Percentiles rank a stretch among this genome's conserved stretches.
phyloP scores from a whole-genome alignment of 2,113 vertebrate species.

The Okapia johnstoni region DNA sequence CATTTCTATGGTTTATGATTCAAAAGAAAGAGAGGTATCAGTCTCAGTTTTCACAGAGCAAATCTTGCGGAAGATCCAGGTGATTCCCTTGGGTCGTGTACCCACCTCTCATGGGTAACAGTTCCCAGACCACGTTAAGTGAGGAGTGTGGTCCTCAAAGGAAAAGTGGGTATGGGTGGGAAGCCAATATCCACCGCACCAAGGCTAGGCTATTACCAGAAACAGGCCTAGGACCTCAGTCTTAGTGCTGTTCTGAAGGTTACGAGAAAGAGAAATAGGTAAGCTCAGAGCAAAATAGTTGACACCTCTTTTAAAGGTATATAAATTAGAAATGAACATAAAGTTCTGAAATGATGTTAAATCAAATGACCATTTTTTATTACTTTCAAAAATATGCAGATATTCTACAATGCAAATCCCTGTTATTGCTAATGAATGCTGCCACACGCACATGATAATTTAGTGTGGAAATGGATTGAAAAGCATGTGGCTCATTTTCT shows the following conservation, averaged over 20 bases:
- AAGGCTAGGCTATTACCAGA: background rate
- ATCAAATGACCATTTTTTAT: background rate
- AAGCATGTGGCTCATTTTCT: background rate
- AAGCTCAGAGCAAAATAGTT: background rate
- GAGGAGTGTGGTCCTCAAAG: background rate
- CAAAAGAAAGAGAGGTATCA: background rate
- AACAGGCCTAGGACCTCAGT: background rate
- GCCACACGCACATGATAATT: background rate
- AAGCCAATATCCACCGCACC: background rate
- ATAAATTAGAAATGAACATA: background rate
- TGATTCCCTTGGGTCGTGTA: background rate
- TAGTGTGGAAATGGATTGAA: background rate
- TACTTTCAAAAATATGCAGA: background rate
- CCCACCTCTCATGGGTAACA: background rate
- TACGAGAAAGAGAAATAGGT: background rate
- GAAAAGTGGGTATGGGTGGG: background rate
- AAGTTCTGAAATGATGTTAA: slow-evolving; percentile 12
- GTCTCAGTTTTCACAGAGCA: background rate
- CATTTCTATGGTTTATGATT: background rate
- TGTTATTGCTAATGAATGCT: slow-evolving; percentile 26
- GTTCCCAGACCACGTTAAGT: background rate
- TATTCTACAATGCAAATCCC: slow-evolving; percentile 12
- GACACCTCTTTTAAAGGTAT: background rate
- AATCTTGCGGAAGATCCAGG: background rate
- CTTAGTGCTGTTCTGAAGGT: background rate